Evolutionary conservation across 2,113 vertebrate species (phyloP).

Genomic region (Circaetus cinerascens): DNA sequence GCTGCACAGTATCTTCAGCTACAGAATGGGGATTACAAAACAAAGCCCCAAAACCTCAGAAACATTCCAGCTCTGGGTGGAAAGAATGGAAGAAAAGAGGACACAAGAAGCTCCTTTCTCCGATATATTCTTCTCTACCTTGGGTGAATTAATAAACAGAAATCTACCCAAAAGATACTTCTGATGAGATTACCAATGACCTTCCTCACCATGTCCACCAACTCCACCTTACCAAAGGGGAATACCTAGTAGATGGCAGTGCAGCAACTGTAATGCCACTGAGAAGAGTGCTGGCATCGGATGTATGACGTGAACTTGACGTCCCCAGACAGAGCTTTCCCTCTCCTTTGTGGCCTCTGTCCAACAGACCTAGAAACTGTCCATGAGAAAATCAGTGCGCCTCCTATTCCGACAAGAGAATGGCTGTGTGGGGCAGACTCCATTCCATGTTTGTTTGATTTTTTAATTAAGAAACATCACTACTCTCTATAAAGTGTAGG

Average conservation of each 20-base stretch:
- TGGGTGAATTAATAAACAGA: neutral
- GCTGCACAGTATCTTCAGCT: neutral
- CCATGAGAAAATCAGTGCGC: neutral
- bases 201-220: neutral
- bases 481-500: neutral
- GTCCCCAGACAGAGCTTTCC: neutral
- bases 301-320: neutral
- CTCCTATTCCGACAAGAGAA: neutral
- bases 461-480: conserved; percentile 49
- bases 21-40: neutral
- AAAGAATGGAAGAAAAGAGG: neutral
- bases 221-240: neutral
- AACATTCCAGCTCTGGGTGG: neutral
- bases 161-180: neutral
- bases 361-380: neutral
- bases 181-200: neutral
- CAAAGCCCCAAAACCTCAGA: neutral
- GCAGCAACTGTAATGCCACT: neutral
- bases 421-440: neutral
- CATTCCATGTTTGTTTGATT: conserved; percentile 4
- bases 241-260: neutral
- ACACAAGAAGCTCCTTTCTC: neutral
- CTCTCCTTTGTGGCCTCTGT: neutral
- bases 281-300: neutral
- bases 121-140: neutral